A percentile compares a stretch with the other conserved stretches of the same genome.
Conservation (phyloP, 2,888 invertebrate species). For the Leptinotarsa haldemani region DNA sequence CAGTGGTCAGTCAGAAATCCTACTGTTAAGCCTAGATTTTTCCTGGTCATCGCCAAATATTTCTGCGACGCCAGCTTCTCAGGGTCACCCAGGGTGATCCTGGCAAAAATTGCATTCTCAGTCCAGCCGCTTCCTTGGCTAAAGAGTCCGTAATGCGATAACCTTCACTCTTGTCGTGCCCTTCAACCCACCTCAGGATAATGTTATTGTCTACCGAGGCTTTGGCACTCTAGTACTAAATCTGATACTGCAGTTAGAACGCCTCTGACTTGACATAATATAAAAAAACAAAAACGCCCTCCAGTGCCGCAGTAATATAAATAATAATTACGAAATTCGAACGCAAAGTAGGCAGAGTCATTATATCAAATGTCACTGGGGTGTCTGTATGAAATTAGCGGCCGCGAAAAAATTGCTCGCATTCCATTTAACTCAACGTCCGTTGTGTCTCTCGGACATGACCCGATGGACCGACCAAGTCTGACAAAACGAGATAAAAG, state of each 20-base stretch:
- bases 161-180: too few species aligned
- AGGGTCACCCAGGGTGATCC: too few species aligned
- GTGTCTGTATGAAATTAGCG: constrained; percentile 51
- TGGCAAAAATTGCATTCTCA: too few species aligned
- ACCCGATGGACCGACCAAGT: constrained; percentile 57
- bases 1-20: too few species aligned
- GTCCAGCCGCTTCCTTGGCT: too few species aligned
- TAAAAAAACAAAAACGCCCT: background rate
- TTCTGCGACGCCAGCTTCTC: too few species aligned
- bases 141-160: too few species aligned
- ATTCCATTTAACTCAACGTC: constrained; percentile 52
- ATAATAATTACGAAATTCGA: constrained; percentile 53
- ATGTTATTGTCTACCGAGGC: too few species aligned
- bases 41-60: too few species aligned
- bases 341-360: constrained; percentile 50
- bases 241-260: background rate
- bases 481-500: constrained; percentile 63
- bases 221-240: too few species aligned
- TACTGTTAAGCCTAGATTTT: too few species aligned
- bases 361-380: constrained; percentile 57
- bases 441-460: constrained; percentile 47
- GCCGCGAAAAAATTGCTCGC: constrained; percentile 51
- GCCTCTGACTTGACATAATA: background rate
- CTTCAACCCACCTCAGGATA: too few species aligned
- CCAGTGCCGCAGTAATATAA: constrained; percentile 42